These are phyloP conservation scores for Tolmerus cingulatus DNA, from an alignment of 2,888 invertebrate species.

Conservation along the genomic window DNA sequence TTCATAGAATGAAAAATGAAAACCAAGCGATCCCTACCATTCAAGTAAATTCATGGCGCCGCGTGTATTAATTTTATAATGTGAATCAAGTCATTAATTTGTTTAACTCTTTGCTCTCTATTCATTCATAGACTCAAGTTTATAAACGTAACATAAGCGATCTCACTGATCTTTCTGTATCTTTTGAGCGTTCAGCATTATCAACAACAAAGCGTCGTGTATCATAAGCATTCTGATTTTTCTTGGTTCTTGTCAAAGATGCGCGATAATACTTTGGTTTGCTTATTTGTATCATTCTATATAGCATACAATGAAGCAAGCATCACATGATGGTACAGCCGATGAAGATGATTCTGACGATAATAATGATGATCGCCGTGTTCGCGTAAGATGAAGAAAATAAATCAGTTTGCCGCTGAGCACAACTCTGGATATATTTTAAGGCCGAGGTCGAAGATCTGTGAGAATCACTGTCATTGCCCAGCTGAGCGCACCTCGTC, in stretches of 20 bases:
- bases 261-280: background rate
- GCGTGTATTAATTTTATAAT: background rate
- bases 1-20: background rate
- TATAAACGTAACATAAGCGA: background rate
- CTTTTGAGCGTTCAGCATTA: background rate
- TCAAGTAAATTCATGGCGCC: background rate
- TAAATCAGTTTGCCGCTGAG: background rate
- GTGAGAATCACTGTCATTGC: background rate
- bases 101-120: background rate
- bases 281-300: background rate
- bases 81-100: background rate
- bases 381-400: background rate
- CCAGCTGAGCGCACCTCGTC: background rate
- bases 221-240: background rate
- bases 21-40: background rate
- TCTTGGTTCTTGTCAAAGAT: background rate
- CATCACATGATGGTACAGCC: background rate
- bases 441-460: conserved; percentile 34
- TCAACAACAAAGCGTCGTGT: background rate
- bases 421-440: background rate
- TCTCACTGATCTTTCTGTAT: background rate
- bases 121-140: background rate
- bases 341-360: background rate
- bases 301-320: background rate
- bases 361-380: background rate